Percentiles rank a stretch among this genome's conserved stretches.
These are phyloP conservation scores for Pogonophryne albipinna DNA, from an alignment of 2,797 vertebrate species.

Conservation along the genomic window DNA sequence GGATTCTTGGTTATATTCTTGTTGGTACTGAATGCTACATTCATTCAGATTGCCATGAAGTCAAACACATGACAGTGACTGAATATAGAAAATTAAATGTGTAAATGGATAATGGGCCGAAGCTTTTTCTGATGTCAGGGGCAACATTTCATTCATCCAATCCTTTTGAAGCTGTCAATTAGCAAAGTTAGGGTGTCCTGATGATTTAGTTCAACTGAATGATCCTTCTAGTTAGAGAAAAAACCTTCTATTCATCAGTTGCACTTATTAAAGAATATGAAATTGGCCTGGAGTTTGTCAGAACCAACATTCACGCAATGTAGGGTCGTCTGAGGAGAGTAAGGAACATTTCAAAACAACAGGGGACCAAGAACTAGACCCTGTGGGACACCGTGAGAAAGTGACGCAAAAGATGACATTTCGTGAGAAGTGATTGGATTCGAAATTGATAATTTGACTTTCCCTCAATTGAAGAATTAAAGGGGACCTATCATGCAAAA, in stretches of 20 bases:
- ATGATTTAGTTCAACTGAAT: constrained; percentile 6
- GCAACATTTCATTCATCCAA: not conserved
- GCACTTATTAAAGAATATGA: not conserved
- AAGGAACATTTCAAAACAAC: too few relatives aligned
- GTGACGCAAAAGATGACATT: not conserved
- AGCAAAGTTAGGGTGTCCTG: not conserved
- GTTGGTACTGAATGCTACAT: too few relatives aligned
- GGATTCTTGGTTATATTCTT: too few relatives aligned
- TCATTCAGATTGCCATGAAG: not conserved
- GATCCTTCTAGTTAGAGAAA: constrained; percentile 3
- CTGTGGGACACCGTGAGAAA: not conserved
- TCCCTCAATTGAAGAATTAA: too few relatives aligned
- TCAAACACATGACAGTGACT: too few relatives aligned
- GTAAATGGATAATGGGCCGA: too few relatives aligned
- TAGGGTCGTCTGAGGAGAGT: not conserved
- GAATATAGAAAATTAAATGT: too few relatives aligned
- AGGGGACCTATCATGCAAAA: too few relatives aligned
- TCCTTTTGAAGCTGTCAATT: not conserved
- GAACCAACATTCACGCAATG: not conserved
- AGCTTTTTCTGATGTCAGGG: not conserved
- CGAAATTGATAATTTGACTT: too few relatives aligned
- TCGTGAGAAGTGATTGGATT: not conserved
- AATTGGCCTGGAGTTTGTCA: not conserved
- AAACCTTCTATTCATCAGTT: constrained; percentile 3
- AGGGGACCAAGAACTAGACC: not conserved